phyloP scores from a whole-genome alignment of 92 coral and sea anemone genomes.

The Porites evermanni region DNA sequence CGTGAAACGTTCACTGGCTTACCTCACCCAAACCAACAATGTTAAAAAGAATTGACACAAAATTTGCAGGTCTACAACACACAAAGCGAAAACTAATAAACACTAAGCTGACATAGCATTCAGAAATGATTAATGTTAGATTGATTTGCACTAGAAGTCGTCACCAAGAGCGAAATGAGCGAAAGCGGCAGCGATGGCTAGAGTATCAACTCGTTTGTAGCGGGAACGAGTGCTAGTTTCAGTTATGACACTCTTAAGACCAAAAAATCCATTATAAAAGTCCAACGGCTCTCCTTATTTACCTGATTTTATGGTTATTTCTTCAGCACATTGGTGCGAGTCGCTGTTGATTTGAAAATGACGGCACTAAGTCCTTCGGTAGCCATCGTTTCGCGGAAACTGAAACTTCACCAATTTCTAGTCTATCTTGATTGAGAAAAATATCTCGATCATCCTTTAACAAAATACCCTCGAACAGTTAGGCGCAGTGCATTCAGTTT shows the following conservation, averaged over 20 bases:
- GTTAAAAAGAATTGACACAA: constrained; percentile 38
- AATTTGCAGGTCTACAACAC: constrained; percentile 43
- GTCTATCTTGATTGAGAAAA: not conserved
- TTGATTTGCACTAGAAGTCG: constrained; percentile 32
- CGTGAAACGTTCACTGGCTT: constrained; percentile 34
- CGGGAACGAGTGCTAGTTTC: not conserved
- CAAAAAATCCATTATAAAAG: constrained; percentile 43
- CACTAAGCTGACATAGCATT: constrained; percentile 56
- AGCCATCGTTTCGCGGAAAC: constrained; percentile 1
- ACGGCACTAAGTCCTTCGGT: constrained; percentile 3
- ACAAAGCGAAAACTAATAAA: constrained; percentile 57
- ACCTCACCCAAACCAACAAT: constrained; percentile 43
- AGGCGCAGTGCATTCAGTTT: not conserved
- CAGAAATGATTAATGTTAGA: constrained; percentile 47
- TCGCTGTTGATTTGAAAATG: constrained; percentile 13
- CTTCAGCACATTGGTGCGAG: constrained; percentile 23
- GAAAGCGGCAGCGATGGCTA: constrained; percentile 12
- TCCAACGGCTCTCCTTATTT: constrained; percentile 38
- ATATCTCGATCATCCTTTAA: not conserved
- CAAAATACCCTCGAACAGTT: not conserved
- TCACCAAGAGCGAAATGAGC: constrained; percentile 13
- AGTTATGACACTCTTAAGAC: constrained; percentile 20
- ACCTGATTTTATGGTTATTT: constrained; percentile 30
- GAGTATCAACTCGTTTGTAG: not conserved
- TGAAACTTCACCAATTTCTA: not conserved